These are phyloP conservation scores for Calcarius lapponicus DNA, from an alignment of 2,797 vertebrate species.

Conservation along the genomic window DNA sequence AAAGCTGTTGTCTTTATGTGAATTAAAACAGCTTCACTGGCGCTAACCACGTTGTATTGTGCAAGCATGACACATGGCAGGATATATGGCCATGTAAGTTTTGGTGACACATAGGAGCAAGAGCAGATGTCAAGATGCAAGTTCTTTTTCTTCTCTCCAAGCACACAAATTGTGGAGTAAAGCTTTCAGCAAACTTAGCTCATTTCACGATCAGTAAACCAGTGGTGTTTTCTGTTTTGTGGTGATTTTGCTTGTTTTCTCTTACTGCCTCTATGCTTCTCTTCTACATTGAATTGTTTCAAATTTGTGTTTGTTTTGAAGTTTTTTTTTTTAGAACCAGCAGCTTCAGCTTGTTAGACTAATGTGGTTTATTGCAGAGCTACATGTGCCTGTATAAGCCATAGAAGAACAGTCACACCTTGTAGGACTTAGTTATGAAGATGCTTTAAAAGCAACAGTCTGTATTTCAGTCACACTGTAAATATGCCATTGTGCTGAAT, in stretches of 20 bases:
- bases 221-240: not conserved
- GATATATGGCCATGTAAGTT: not conserved
- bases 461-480: not conserved
- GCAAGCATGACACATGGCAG: not conserved
- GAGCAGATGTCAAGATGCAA: not conserved
- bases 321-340: not conserved
- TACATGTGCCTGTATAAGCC: not conserved
- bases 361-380: not conserved
- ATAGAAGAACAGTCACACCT: not conserved
- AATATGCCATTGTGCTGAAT: slow-evolving; percentile 56
- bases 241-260: not conserved
- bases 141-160: not conserved
- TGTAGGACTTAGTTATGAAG: not conserved
- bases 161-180: not conserved
- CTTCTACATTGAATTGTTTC: not conserved
- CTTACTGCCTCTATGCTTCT: not conserved
- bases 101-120: not conserved
- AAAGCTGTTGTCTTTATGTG: not conserved
- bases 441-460: not conserved
- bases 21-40: not conserved
- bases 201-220: not conserved
- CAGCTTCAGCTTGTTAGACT: not conserved
- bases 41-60: not conserved
- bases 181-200: not conserved
- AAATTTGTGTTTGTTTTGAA: not conserved